Evolutionary conservation across 2,888 invertebrate species (phyloP), one percentile per base, ranked within the genome.

Genomic region (Ormia ochracea): DNA sequence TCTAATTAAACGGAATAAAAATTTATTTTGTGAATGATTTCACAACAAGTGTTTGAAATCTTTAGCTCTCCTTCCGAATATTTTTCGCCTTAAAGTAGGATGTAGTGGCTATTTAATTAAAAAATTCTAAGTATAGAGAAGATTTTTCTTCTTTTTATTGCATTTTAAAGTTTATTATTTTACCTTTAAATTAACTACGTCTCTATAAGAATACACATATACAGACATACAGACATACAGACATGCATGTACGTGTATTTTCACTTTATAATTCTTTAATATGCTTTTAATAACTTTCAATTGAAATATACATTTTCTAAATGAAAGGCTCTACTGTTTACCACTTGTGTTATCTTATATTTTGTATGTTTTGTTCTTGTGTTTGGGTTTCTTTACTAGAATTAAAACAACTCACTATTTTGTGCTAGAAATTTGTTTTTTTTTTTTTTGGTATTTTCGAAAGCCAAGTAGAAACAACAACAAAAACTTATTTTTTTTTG

Each of bases 391-490:
- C 31, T 70, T 23, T 23, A 31, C 26, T 56, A 19, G 14, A 38
- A 10, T 50, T 17, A n/a, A 33, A 54, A 45, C 9, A 72, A 41
- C 23, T 31, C 19, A 52, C 26, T 38, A 73, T 45, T 63, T 73
- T 9, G 9, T 48, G 7, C 12, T 21, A 43, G n/a, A 38, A 56
- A 59, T 48, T 63, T 17, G 10, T 17, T n/a, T 45, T 61, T 23
- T 12, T 77, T 56, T 26, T 36, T 63, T 31, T 31, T 52, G 31
- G n/a, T 59, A 61, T 58, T 45, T 43, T 43, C 19, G 3, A 50
- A 33, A 41, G 33, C 14, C 4, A 50, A 48, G 65, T 33, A 65
- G 12, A 36, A 56, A 48, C 54, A 80, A 68, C 65, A 72, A 70
- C 31, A 54, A 23, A 45, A 65, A 38, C 26, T 17, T 28, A 65